Evolutionary conservation across 2,113 vertebrate genomes (phyloP).

Genomic region (Chlamydotis undulata): DNA sequence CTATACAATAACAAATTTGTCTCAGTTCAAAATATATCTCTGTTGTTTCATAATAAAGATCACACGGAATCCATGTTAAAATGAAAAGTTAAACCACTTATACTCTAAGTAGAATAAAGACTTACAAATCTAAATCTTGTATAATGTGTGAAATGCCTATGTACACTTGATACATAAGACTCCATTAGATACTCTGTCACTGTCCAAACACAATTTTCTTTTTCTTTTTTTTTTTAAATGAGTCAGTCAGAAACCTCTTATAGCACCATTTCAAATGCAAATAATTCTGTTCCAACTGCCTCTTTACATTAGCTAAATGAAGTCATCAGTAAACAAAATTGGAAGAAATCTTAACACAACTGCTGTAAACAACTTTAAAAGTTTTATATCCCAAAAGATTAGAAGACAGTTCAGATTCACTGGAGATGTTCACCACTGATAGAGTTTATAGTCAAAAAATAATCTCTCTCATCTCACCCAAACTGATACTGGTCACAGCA

Average conservation of each 20-base stretch:
- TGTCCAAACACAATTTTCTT: slow-evolving; percentile 76
- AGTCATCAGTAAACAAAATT: slow-evolving; percentile 87
- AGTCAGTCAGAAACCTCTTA: slow-evolving; percentile 79
- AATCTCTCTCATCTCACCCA: slow-evolving; percentile 62
- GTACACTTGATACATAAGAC: not conserved
- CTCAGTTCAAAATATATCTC: not conserved
- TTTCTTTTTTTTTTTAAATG: slow-evolving; percentile 58
- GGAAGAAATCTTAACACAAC: slow-evolving; percentile 82
- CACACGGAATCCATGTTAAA: not conserved
- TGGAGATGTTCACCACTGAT: slow-evolving; percentile 57
- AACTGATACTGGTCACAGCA: slow-evolving; percentile 76
- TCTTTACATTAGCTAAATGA: slow-evolving; percentile 87
- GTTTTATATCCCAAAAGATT: slow-evolving; percentile 80
- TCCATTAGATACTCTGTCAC: slow-evolving; percentile 53
- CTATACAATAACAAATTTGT: not conserved
- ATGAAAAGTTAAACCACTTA: not conserved
- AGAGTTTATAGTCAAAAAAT: slow-evolving; percentile 75
- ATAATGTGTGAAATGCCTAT: not conserved
- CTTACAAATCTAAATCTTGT: not conserved
- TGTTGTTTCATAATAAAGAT: not conserved
- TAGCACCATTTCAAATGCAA: slow-evolving; percentile 83
- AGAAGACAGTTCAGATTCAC: slow-evolving; percentile 71
- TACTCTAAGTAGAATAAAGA: not conserved
- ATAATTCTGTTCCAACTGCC: slow-evolving; percentile 85
- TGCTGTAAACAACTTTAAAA: slow-evolving; percentile 83